Evolutionary conservation across 2,888 invertebrate genomes (phyloP).

Genomic region (Drosophila austrosaltans): DNA sequence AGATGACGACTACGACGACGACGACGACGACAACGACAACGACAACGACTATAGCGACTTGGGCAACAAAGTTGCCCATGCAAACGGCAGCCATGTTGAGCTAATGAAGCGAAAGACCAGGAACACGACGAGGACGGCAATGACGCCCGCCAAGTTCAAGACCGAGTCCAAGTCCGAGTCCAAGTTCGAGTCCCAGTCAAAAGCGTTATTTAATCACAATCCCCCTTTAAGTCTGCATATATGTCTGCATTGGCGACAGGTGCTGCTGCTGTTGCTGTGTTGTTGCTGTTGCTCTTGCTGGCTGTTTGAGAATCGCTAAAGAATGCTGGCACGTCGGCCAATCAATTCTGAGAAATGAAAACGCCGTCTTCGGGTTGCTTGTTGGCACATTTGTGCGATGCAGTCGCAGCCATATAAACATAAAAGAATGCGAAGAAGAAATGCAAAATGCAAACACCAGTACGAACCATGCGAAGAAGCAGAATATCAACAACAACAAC

Average conservation of each 20-base stretch:
- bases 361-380: conserved; percentile 68
- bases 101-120: conserved; percentile 62
- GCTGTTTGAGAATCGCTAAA: conserved; percentile 49
- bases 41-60: conserved; percentile 26
- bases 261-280: conserved; percentile 25
- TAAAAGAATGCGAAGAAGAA: conserved; percentile 79
- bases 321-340: conserved; percentile 73
- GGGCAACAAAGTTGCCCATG: conserved; percentile 56
- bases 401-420: conserved; percentile 66
- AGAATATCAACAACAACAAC: conserved; percentile 40
- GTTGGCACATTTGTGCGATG: conserved; percentile 72
- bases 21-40: conserved; percentile 6
- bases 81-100: conserved; percentile 49
- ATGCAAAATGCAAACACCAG: conserved; percentile 78
- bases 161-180: conserved; percentile 48
- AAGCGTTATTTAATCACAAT: conserved; percentile 78
- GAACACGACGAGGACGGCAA: conserved; percentile 25
- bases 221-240: conserved; percentile 28
- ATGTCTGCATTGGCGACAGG: conserved; percentile 38
- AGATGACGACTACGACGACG: conserved; percentile 2
- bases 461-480: conserved; percentile 39
- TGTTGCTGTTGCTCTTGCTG: conserved; percentile 2
- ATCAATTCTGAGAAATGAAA: conserved; percentile 81
- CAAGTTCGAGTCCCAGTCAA: conserved; percentile 31
- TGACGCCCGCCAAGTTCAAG: conserved; percentile 60